Evolutionary conservation across 2,888 invertebrate species (phyloP).

Genomic region (Drosophila recens): DNA sequence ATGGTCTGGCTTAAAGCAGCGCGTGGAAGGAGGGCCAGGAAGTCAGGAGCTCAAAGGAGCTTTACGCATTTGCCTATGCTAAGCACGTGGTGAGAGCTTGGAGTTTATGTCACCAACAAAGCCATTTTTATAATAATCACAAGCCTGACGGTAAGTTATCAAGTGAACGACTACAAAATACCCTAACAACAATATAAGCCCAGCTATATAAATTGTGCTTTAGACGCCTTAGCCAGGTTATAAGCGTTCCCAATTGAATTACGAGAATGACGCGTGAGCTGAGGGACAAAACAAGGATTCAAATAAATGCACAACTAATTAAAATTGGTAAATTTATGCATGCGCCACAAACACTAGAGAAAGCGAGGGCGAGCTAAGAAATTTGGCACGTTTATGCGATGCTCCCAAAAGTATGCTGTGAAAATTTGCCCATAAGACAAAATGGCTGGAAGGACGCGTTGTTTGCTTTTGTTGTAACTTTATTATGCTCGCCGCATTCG

Average conservation of each 20-base stretch:
- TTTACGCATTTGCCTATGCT: conserved; percentile 65
- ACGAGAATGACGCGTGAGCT: conserved; percentile 11
- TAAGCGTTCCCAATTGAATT: conserved; percentile 31
- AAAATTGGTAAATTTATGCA: conserved; percentile 48
- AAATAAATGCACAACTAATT: conserved; percentile 45
- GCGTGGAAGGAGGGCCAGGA: background rate
- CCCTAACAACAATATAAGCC: background rate
- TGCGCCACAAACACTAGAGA: background rate
- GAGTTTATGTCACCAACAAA: conserved; percentile 55
- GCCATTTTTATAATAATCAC: conserved; percentile 61
- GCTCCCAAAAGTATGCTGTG: conserved; percentile 43
- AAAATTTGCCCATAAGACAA: conserved; percentile 28
- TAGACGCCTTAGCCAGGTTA: background rate
- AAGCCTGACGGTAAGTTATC: conserved; percentile 1
- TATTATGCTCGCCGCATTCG: conserved; percentile 57
- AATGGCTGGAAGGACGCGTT: conserved; percentile 11
- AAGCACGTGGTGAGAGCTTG: conserved; percentile 61
- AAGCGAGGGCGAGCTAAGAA: background rate
- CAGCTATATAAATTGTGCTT: background rate
- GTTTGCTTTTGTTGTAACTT: conserved; percentile 36
- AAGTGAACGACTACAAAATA: background rate
- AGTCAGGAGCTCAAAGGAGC: conserved; percentile 20
- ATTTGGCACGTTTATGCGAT: conserved; percentile 26
- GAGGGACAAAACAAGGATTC: background rate
- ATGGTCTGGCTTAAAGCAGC: background rate